Evolutionary conservation across 1,140 invertebrate genomes (phyloP).

Genomic region (Diorhabda carinulata): DNA sequence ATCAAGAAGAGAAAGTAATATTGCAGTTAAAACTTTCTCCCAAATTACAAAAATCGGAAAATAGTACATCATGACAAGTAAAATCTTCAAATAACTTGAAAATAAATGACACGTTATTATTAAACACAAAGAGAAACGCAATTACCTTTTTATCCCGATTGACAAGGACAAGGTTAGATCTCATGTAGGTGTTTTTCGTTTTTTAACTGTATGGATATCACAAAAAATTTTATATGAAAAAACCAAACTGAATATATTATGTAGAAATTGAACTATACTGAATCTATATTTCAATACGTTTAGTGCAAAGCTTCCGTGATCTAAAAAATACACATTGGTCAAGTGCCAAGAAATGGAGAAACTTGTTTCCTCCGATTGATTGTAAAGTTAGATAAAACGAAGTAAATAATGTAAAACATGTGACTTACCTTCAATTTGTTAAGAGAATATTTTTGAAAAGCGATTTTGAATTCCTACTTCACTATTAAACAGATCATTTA

Average conservation of each 20-base stretch:
- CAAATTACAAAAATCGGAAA: not conserved
- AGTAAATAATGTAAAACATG: not conserved
- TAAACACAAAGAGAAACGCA: conserved; percentile 14
- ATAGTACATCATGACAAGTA: conserved; percentile 7
- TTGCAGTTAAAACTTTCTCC: not conserved
- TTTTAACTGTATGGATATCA: not conserved
- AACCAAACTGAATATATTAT: no score
- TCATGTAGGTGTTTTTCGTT: conserved; percentile 1
- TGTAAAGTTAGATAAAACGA: not conserved
- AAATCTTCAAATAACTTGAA: conserved; percentile 1
- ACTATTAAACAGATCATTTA: conserved; percentile 1
- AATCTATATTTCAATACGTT: not conserved
- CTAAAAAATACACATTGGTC: not conserved
- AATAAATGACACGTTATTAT: conserved; percentile 11
- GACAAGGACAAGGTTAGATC: conserved; percentile 12
- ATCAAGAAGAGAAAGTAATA: not conserved
- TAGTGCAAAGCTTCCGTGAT: conserved; percentile 2
- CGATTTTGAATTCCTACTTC: not conserved
- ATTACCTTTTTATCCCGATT: not conserved
- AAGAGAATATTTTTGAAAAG: not conserved
- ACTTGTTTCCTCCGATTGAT: not conserved
- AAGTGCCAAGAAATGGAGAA: not conserved
- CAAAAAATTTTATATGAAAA: not conserved
- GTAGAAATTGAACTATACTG: not conserved
- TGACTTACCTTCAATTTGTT: not conserved